Evolutionary conservation across 2,113 vertebrate genomes (phyloP).

Genomic region (Tetrax tetrax): DNA sequence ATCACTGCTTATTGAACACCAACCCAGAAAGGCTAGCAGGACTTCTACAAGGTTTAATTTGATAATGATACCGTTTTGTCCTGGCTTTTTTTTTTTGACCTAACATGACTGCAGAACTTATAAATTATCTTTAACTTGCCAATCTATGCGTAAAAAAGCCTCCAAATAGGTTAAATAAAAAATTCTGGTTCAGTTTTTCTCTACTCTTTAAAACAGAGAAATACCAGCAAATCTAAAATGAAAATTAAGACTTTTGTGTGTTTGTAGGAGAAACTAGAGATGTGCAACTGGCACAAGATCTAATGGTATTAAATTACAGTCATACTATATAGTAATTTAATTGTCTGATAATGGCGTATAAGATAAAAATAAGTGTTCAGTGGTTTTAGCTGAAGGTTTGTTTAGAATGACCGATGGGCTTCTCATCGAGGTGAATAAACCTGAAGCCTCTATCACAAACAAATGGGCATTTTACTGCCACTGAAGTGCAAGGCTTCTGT

Average conservation of each 20-base stretch:
- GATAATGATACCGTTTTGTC: neutral
- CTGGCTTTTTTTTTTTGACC: neutral
- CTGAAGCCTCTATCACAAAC: neutral
- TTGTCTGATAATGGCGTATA: neutral
- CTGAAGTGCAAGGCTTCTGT: neutral
- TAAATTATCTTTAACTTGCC: neutral
- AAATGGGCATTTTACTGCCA: neutral
- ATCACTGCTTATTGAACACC: neutral
- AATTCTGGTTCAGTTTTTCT: neutral
- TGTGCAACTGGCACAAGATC: neutral
- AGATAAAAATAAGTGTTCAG: neutral
- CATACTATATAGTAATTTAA: neutral
- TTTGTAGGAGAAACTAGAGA: neutral
- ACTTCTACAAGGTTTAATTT: neutral
- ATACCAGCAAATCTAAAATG: neutral
- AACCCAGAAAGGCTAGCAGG: neutral
- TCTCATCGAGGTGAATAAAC: neutral
- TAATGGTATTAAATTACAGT: neutral
- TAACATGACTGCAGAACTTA: neutral
- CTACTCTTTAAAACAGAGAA: neutral
- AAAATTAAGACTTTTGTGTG: neutral
- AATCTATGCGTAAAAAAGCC: neutral
- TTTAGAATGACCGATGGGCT: neutral
- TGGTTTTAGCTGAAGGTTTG: neutral
- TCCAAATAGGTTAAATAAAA: neutral